These are phyloP conservation scores for Alaudala cheleensis DNA, from an alignment of 2,113 vertebrate species.

Conservation along the genomic window DNA sequence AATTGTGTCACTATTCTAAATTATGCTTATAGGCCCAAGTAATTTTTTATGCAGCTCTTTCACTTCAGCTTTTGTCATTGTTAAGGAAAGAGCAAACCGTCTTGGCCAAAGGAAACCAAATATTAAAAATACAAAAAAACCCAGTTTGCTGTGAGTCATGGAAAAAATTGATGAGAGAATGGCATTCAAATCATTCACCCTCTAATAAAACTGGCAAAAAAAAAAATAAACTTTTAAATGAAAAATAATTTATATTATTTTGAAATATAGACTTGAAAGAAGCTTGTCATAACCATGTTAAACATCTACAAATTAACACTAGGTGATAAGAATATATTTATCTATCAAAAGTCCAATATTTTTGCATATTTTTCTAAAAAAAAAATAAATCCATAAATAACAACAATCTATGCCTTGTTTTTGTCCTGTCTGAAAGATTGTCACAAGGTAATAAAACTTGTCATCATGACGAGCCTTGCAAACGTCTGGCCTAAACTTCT, in stretches of 20 bases:
- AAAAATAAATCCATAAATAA: background rate
- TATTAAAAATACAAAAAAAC: background rate
- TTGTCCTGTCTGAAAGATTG: background rate
- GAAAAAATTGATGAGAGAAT: background rate
- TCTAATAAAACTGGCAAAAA: background rate
- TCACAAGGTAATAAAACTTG: background rate
- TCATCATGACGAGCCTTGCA: background rate
- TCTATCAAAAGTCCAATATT: background rate
- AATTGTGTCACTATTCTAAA: background rate
- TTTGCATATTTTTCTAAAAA: background rate
- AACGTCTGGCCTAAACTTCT: background rate
- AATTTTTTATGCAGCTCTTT: background rate
- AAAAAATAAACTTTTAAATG: fast-evolving
- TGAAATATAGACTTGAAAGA: background rate
- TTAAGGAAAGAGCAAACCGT: background rate
- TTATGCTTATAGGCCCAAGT: background rate
- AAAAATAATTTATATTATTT: background rate
- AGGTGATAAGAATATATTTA: background rate
- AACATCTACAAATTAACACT: background rate
- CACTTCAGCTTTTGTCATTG: background rate
- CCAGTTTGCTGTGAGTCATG: background rate
- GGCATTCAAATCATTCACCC: background rate
- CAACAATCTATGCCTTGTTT: background rate
- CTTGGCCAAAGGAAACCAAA: background rate
- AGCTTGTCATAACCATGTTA: background rate